Percentiles rank a stretch among this genome's conserved stretches.
Conservation (phyloP, 1,140 invertebrate species). For the Monomorium pharaonis region DNA sequence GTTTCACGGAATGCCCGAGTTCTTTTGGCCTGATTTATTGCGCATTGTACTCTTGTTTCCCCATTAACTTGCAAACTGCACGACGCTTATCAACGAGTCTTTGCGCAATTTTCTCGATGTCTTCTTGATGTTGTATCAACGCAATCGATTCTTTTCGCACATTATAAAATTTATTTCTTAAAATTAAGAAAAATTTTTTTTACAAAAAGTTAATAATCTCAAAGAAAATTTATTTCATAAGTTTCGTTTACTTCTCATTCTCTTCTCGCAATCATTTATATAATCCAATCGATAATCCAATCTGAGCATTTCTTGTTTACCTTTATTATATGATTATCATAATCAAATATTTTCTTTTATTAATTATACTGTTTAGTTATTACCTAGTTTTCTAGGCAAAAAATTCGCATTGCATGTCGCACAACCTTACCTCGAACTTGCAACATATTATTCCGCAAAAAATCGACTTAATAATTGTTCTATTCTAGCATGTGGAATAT, state of each 20-base stretch:
- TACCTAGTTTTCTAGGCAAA: not conserved
- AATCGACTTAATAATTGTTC: not conserved
- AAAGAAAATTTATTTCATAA: not conserved
- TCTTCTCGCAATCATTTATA: not conserved
- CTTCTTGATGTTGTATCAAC: not conserved
- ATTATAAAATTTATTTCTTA: not conserved
- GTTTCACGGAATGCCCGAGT: constrained; percentile 68
- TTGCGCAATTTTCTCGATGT: constrained; percentile 21
- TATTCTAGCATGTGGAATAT: not conserved
- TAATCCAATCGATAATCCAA: too few species aligned
- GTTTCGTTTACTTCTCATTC: not conserved
- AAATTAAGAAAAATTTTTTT: constrained; percentile 4
- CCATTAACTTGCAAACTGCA: constrained; percentile 23
- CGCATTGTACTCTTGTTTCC: constrained; percentile 19
- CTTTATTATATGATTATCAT: constrained; percentile 11
- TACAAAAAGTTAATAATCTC: not conserved
- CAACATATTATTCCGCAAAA: constrained; percentile 8
- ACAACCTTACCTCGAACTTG: not conserved
- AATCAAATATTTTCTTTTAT: not conserved
- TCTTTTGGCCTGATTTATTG: constrained; percentile 62
- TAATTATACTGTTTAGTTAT: constrained; percentile 1
- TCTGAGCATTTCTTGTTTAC: not conserved
- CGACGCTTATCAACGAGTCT: constrained; percentile 27
- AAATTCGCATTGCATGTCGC: not conserved
- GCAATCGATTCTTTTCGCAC: not conserved